Evolutionary conservation across 2,113 vertebrate genomes (phyloP), one percentile per base, ranked within the genome.

Genomic region (Serinus canaria): DNA sequence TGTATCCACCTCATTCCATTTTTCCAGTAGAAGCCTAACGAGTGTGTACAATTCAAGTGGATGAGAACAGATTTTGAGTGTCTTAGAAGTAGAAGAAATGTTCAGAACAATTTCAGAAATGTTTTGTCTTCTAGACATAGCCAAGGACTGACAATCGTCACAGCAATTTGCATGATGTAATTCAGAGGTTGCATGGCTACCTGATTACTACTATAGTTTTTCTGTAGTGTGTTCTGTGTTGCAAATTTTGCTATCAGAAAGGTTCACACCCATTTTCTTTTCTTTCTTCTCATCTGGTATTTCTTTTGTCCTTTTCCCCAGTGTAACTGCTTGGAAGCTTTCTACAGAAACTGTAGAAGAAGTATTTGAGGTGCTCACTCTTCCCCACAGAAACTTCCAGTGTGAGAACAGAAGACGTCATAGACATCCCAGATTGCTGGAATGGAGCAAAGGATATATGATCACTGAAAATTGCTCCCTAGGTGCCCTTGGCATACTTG

Each of bases 191-290:
- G 7, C 11, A 13, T 39, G 55, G 43, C n/a, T 67, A 68, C 24
- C 55, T n/a, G 27, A 31, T 80, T 76, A 66, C 21, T 63, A 30
- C 43, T 44, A 7, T 6, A 30, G 22, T 44, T 55, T 37, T 92
- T 68, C n/a, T 72, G n/a, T 25, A 37, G 11, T 18, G 11, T 24
- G 37, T 31, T 69, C 21, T 50, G 0, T 22, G 11, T 17, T 75
- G 56, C 5, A 89, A 30, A 79, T 72, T 60, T 56, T 31, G 56
- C 17, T 49, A 7, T 47, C 56, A 84, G 39, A 58, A 56, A 59
- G 9, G 15, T 4, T 6, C 2, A 25, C 0, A 0, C 4, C 8
- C 11, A 14, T 21, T 74, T 59, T 59, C 46, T 66, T 59, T 33
- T 86, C 3, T 62, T 60, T 47, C 21, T 53, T 50, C 43, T 73